Conservation (phyloP, 2,888 invertebrate genomes). For the Drepana falcataria region DNA sequence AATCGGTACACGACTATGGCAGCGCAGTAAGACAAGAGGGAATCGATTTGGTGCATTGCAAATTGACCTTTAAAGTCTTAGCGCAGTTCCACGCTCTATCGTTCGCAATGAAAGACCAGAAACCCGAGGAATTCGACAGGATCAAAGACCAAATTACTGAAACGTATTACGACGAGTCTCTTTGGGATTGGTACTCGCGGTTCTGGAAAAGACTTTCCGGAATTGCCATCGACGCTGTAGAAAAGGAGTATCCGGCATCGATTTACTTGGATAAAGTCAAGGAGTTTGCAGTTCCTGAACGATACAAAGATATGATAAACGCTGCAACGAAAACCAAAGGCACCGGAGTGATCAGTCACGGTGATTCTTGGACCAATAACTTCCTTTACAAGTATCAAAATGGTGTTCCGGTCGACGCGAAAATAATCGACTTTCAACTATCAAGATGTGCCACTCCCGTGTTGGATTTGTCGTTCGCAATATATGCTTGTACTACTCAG, state of each 20-base stretch:
- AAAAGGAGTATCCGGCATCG: slow-evolving; percentile 79
- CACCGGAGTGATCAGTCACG: slow-evolving; percentile 82
- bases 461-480: slow-evolving; percentile 76
- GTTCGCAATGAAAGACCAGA: slow-evolving; percentile 77
- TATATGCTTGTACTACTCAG: slow-evolving; percentile 80
- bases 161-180: slow-evolving; percentile 76
- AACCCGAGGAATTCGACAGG: slow-evolving; percentile 65
- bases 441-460: slow-evolving; percentile 78
- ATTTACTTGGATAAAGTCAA: slow-evolving; percentile 78
- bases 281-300: slow-evolving; percentile 71
- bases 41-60: slow-evolving; percentile 70
- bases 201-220: slow-evolving; percentile 72
- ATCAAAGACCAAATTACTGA: slow-evolving; percentile 67
- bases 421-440: slow-evolving; percentile 85
- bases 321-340: slow-evolving; percentile 51
- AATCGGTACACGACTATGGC: slow-evolving; percentile 58
- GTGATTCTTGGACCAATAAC: slow-evolving; percentile 88
- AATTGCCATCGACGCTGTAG: slow-evolving; percentile 81
- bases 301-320: slow-evolving; percentile 67
- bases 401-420: slow-evolving; percentile 51
- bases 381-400: slow-evolving; percentile 76
- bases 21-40: slow-evolving; percentile 69
- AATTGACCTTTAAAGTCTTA: slow-evolving; percentile 67
- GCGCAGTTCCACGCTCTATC: slow-evolving; percentile 80
- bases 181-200: slow-evolving; percentile 77